These are phyloP conservation scores for Megalonaias nervosa DNA, from an alignment of 1,140 invertebrate species.

Conservation along the genomic window DNA sequence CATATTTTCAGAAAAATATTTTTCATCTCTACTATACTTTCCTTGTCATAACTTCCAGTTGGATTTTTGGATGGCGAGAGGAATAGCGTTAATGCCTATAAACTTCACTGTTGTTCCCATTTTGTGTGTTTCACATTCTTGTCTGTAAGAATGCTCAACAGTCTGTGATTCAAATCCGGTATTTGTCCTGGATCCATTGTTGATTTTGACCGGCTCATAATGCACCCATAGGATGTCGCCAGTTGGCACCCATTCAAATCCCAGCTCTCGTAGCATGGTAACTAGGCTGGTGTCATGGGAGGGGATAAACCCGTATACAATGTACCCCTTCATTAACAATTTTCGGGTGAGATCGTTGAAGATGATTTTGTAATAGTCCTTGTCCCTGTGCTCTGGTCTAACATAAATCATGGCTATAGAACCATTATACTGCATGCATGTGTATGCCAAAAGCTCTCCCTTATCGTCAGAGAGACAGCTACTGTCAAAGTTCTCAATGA, in stretches of 20 bases:
- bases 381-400: slow-evolving; percentile 43
- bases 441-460: slow-evolving; percentile 52
- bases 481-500: slow-evolving; percentile 51
- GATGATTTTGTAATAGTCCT: slow-evolving; percentile 47
- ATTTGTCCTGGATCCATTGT: background rate
- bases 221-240: slow-evolving; percentile 56
- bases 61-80: too few relatives aligned
- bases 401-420: slow-evolving; percentile 57
- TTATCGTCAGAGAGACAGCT: slow-evolving; percentile 44
- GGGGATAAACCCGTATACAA: slow-evolving; percentile 52
- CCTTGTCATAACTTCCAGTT: too few relatives aligned
- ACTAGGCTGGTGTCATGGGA: slow-evolving; percentile 49
- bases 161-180: too few relatives aligned
- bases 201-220: slow-evolving; percentile 34
- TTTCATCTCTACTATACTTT: too few relatives aligned
- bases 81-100: too few relatives aligned
- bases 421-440: slow-evolving; percentile 57
- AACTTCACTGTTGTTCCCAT: too few relatives aligned
- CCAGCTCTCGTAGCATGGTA: slow-evolving; percentile 42
- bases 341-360: slow-evolving; percentile 45
- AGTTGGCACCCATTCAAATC: slow-evolving; percentile 54
- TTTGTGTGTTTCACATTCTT: too few relatives aligned
- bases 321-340: slow-evolving; percentile 39
- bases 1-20: too few relatives aligned
- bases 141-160: too few relatives aligned